These are phyloP conservation scores for Cordilura impudica DNA, from an alignment of 2,888 invertebrate genomes.

Conservation along the genomic window DNA sequence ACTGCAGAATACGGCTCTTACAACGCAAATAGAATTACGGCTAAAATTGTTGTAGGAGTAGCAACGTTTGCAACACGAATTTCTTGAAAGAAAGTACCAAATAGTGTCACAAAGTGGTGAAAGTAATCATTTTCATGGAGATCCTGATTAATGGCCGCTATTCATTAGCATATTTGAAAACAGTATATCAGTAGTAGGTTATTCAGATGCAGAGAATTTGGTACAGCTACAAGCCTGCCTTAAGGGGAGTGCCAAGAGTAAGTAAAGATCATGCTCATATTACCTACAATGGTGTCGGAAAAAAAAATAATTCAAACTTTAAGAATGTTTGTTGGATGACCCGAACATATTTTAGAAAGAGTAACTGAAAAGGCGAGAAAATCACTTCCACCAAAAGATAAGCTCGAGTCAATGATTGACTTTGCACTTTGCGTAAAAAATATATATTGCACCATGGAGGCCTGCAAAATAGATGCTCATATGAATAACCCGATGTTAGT, in stretches of 20 bases:
- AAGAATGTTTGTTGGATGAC: too few species aligned
- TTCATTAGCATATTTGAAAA: slow-evolving; percentile 12
- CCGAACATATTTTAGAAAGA: too few species aligned
- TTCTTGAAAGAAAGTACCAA: slow-evolving; percentile 10
- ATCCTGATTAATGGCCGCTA: slow-evolving; percentile 19
- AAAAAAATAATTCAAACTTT: too few species aligned
- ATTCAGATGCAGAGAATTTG: slow-evolving; percentile 43
- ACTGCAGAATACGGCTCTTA: not conserved
- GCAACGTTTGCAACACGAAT: slow-evolving; percentile 6
- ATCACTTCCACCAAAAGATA: too few species aligned
- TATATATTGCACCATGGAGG: too few species aligned
- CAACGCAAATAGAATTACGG: not conserved
- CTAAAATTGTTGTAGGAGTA: too few species aligned
- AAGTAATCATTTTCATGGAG: slow-evolving; percentile 3
- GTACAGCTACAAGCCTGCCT: slow-evolving; percentile 37
- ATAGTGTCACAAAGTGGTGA: not conserved
- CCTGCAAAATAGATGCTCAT: too few species aligned
- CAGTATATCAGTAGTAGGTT: slow-evolving; percentile 20
- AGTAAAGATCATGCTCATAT: slow-evolving; percentile 36
- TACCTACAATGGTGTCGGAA: too few species aligned
- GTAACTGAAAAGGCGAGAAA: too few species aligned
- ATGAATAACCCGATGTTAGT: too few species aligned
- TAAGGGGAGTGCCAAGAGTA: slow-evolving; percentile 32
- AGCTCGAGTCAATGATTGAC: too few species aligned
- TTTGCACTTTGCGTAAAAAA: too few species aligned